Percentiles rank a stretch among this genome's conserved stretches.
Evolutionary conservation across 2,113 vertebrate genomes (phyloP).

Genomic region (Catharus fuscescens): DNA sequence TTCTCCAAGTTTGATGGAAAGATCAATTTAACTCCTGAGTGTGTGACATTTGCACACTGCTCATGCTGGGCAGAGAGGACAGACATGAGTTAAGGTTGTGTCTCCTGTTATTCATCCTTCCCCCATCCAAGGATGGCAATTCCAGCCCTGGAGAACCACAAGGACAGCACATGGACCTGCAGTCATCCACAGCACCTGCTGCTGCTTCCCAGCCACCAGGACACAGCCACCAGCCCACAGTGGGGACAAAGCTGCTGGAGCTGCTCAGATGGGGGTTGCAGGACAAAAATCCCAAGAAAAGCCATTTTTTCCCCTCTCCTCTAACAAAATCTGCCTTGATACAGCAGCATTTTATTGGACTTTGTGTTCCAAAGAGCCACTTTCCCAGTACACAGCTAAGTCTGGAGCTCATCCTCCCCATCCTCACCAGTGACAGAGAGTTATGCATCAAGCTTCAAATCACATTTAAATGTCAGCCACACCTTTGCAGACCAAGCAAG

Average conservation of each 20-base stretch:
- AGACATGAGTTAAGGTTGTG: accelerated
- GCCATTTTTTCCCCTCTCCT: accelerated
- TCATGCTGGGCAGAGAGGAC: background rate
- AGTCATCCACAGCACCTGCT: accelerated
- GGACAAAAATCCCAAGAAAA: background rate
- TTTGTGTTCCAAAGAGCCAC: accelerated
- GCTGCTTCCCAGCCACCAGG: background rate
- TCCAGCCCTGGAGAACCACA: background rate
- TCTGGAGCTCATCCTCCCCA: background rate
- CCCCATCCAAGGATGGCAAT: background rate
- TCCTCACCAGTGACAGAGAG: background rate
- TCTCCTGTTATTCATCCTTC: background rate
- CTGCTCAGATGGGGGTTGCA: background rate
- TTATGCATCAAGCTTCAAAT: background rate
- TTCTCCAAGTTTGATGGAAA: background rate
- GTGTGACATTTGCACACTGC: background rate
- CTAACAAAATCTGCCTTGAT: background rate
- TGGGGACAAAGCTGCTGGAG: accelerated
- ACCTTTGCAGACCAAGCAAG: background rate
- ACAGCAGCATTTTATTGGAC: background rate
- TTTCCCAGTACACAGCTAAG: accelerated
- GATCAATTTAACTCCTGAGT: background rate
- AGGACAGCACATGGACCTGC: background rate
- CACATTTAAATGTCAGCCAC: background rate
- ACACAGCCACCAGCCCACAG: accelerated